Conservation (phyloP, 2,113 vertebrate species). For the Bos taurus region DNA sequence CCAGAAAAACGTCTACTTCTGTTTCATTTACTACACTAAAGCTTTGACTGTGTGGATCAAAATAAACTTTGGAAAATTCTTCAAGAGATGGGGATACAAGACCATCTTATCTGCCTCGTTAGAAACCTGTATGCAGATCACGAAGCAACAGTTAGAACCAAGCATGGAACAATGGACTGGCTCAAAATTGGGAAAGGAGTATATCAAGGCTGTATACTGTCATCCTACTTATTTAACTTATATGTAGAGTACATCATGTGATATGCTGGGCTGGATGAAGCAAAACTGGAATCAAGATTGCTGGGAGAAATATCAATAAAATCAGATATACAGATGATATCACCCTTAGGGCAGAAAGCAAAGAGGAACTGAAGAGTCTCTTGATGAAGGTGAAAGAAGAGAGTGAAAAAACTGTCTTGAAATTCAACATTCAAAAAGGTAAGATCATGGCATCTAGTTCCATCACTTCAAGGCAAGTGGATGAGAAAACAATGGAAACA, state of each 20-base stretch:
- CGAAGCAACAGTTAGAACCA: neutral
- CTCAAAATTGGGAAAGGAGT: neutral
- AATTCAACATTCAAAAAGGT: neutral
- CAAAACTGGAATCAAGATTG: neutral
- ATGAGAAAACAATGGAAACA: neutral
- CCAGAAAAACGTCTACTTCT: neutral
- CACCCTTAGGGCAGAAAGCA: neutral
- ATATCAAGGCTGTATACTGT: neutral
- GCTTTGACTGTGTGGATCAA: neutral
- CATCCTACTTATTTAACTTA: neutral
- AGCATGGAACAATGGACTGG: neutral
- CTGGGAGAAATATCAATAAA: neutral
- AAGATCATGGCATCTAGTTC: neutral
- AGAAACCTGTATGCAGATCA: neutral
- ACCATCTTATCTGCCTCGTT: neutral
- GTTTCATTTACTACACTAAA: neutral
- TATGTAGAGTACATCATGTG: neutral
- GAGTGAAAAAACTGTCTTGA: neutral
- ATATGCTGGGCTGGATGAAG: neutral
- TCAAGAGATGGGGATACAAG: neutral
- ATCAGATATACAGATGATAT: neutral
- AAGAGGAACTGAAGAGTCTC: neutral
- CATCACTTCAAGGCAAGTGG: neutral
- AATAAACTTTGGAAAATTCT: neutral
- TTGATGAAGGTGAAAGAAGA: neutral